Percentiles rank a stretch among this genome's conserved stretches.
Conservation (phyloP, 1,140 invertebrate genomes). For the Panulirus ornatus region DNA sequence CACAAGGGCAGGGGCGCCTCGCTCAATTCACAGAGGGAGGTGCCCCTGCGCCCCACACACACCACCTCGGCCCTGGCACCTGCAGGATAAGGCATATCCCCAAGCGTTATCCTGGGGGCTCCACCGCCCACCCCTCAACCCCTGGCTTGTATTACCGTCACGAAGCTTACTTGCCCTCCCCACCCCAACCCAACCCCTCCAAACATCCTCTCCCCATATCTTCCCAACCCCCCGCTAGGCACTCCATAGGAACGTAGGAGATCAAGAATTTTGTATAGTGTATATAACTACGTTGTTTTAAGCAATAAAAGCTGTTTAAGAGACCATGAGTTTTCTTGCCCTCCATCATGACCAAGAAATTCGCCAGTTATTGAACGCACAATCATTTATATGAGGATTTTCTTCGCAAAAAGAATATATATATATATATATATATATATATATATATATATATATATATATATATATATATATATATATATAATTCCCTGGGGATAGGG, state of each 20-base stretch:
- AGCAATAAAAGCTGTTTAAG: constrained; percentile 74
- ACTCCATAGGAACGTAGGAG: constrained; percentile 67
- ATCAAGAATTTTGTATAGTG: constrained; percentile 72
- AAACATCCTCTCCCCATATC: too few species aligned
- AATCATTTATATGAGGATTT: not conserved
- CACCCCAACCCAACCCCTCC: too few species aligned
- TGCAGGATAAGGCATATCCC: constrained; percentile 54
- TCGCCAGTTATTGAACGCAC: too few species aligned
- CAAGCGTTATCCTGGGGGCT: constrained; percentile 49
- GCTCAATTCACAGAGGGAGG: not conserved
- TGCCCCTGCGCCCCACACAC: not conserved
- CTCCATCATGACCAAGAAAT: not conserved
- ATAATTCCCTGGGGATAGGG: too few species aligned
- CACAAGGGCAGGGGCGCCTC: not conserved
- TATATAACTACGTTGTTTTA: constrained; percentile 72
- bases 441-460: too few species aligned
- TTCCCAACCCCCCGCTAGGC: constrained; percentile 52
- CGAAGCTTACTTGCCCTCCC: constrained; percentile 57
- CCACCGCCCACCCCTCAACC: constrained; percentile 11
- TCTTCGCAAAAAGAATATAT: not conserved
- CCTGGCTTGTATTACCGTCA: constrained; percentile 62
- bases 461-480: too few species aligned
- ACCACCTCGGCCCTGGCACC: constrained; percentile 7
- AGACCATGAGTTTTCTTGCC: constrained; percentile 3
- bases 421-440: too few species aligned